A percentile compares a stretch with the other conserved stretches of the same genome.
Conservation (phyloP, 1,140 invertebrate genomes). For the Hormaphis cornu region DNA sequence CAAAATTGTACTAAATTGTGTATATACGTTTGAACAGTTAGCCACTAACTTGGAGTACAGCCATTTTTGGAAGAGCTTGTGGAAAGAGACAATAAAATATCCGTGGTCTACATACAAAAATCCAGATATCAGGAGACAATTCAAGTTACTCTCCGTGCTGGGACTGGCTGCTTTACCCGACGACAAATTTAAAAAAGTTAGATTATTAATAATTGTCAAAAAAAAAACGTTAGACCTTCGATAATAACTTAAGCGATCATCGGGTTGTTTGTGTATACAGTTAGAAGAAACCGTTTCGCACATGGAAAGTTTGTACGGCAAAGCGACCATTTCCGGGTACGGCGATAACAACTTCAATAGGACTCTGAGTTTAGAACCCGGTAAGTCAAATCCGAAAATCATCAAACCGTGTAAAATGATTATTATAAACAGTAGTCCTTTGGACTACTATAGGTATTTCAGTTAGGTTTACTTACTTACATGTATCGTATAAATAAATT, state of each 20-base stretch:
- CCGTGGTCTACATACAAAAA: conserved; percentile 55
- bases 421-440: background rate
- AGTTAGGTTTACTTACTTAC: no score
- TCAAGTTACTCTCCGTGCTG: conserved; percentile 54
- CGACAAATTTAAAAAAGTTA: conserved; percentile 45
- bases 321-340: conserved; percentile 66
- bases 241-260: background rate
- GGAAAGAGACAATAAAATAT: conserved; percentile 52
- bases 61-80: conserved; percentile 44
- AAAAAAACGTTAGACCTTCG: background rate
- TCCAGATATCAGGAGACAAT: conserved; percentile 53
- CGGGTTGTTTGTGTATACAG: conserved; percentile 38
- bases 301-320: conserved; percentile 72
- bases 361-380: conserved; percentile 63
- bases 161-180: conserved; percentile 61
- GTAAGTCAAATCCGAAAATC: no score
- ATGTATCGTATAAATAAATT: no score
- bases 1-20: no score
- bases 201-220: background rate
- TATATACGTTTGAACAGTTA: background rate
- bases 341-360: conserved; percentile 54
- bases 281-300: conserved; percentile 54
- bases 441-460: background rate
- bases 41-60: background rate
- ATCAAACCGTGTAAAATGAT: background rate